Base-by-base conservation (phyloP, 1,140 invertebrate species). In the Ostrea edulis region DNA sequence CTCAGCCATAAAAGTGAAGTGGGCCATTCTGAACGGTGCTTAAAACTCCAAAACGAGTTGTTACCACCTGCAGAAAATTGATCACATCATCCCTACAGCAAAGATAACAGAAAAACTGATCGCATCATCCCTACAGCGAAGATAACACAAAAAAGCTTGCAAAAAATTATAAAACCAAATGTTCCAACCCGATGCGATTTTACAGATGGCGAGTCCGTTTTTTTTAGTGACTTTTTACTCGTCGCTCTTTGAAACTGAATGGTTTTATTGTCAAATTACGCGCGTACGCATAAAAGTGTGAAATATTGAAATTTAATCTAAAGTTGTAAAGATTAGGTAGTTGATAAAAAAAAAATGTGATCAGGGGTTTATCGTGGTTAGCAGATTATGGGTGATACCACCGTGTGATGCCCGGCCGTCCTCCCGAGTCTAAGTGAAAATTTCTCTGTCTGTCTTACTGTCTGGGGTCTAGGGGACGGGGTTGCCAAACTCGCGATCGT, bases 91-190 rank as follows among this genome's bases (percentile, higher is more conserved):
- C 68, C 29, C 68, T 77, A 77, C 68, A 77, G 22, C 68, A 25
- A 77, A 77, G 68, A 77, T 77, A 77, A 77, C 9, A 77, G 9
- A 77, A 77, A 77, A 29, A 77, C 14, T 62, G 11, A 58, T 68
- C 25, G 11, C 29, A 77, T 77, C 68, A 11, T 29, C 68, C 29
- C 68, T 77, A 77, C 68, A 77, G 22, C 68, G 25, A 77, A 77
- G 68, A 77, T 77, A 77, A 77, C 25, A 29, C 25, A 77, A 77
- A 77, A 71, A 77, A 77, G 55, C 55, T 20, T 14, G 25, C 12
- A 77, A 77, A 77, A 77, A 77, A 35, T 77, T 35, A 29, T 77
- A 77, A 29, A 77, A 29, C 22, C 22, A 44, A 29, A 77, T 29
- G 29, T 0, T 29, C 9, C 68, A 29, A 12, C 68, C 58, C 68